Base-by-base conservation (phyloP, 2,797 vertebrate genomes). In the Poeciliopsis turneri region DNA sequence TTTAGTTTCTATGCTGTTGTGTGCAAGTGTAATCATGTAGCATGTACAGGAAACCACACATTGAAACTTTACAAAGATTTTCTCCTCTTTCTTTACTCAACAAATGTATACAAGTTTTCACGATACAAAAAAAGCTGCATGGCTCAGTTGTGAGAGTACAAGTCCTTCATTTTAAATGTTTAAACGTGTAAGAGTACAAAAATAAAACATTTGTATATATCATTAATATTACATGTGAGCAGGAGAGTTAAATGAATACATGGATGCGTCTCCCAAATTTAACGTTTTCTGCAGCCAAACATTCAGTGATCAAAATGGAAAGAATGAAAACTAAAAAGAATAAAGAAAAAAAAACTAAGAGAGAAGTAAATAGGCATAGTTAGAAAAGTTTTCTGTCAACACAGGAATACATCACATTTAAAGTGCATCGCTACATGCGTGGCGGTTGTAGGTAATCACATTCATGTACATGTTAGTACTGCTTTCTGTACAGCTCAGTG, bases 391-490 rank as follows among this genome's bases (percentile, higher is more conserved):
- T 88, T 75, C 71, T 55, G 30, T 88, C 87, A 79, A 83, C 81
- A 90, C 82, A 84, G 84, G 78, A 92, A 92, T 84, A 89, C 78
- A 90, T 88, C 85, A 79, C 80, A 85, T 93, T 91, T 96, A 96
- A 96, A 95, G 95, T 95, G 95, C 95, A 89, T 92, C 88, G 79
- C 84, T 93, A 92, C 93, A 88, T 91, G 88, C 78, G 89, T 88
- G 87, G 92, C 76, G 88, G 85, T 84, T 79, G 77, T 86, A 90
- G 91, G 86, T 88, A 92, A 86, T 91, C 75, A 84, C 59, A 80
- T 84, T 59, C 51, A 82, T 87, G 71, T 86, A 84, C 79, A 86
- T 77, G 84, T 79, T 74, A 77, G 49, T 13, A 57, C 68, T 77
- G 76, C 61, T 82, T 82, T 78, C 61, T 80, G 49, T 80, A 69